Percentiles rank a stretch among this genome's conserved stretches.
These are phyloP conservation scores for Pogonophryne albipinna DNA, from an alignment of 2,797 vertebrate species.

Conservation along the genomic window DNA sequence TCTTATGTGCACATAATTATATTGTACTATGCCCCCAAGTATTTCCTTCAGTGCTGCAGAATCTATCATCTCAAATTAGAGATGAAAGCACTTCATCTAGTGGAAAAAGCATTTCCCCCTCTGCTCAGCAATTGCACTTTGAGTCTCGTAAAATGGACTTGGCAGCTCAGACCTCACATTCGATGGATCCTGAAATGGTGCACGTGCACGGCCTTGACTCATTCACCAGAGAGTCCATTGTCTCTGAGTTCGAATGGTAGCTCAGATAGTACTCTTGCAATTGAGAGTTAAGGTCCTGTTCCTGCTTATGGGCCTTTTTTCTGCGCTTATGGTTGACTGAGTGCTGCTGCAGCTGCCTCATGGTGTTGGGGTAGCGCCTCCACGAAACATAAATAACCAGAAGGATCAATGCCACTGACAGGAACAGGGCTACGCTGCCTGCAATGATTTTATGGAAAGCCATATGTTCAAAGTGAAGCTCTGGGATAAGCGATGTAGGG, in stretches of 20 bases:
- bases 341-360: conserved; percentile 95
- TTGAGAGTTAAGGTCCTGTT: conserved; percentile 94
- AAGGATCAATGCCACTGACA: conserved; percentile 95
- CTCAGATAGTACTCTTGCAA: conserved; percentile 99
- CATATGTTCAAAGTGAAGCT: conserved; percentile 93
- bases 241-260: conserved; percentile 96
- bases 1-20: conserved; percentile 56
- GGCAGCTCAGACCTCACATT: conserved; percentile 96
- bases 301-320: conserved; percentile 91
- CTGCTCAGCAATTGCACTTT: conserved; percentile 89
- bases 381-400: conserved; percentile 97
- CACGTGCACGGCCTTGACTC: conserved; percentile 95
- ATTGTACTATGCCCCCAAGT: conserved; percentile 48
- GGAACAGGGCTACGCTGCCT: conserved; percentile 95
- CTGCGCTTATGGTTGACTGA: conserved; percentile 93
- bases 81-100: conserved; percentile 57
- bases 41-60: conserved; percentile 54
- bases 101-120: conserved; percentile 87
- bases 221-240: conserved; percentile 94
- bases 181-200: conserved; percentile 97
- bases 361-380: conserved; percentile 95
- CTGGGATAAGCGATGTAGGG: conserved; percentile 77
- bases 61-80: conserved; percentile 58
- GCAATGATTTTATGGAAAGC: conserved; percentile 98
- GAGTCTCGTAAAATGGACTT: conserved; percentile 83